A percentile compares a stretch with the other conserved stretches of the same genome.
These are phyloP conservation scores for Paratrypauchen microcephalus DNA, from an alignment of 2,797 vertebrate species.

Conservation along the genomic window DNA sequence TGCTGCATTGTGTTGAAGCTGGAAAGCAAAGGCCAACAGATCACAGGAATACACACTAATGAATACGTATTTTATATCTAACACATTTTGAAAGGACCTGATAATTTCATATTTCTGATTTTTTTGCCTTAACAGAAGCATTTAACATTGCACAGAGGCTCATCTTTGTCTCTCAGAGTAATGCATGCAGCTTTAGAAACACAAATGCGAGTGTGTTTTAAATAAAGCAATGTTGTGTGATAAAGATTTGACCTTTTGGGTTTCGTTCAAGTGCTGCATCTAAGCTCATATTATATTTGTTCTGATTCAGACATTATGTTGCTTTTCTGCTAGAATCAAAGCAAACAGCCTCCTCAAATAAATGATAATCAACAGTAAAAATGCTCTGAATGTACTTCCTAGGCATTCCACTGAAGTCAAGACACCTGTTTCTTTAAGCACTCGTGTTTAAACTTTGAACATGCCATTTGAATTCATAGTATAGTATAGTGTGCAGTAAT, in stretches of 20 bases:
- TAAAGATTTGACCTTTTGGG: background rate
- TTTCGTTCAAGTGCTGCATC: constrained; percentile 3
- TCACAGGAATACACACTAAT: background rate
- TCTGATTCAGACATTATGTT: background rate
- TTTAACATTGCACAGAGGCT: background rate
- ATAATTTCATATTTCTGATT: background rate
- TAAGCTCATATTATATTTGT: background rate
- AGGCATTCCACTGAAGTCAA: background rate
- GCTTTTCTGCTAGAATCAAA: background rate
- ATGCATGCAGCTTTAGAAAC: background rate
- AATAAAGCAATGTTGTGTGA: background rate
- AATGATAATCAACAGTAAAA: background rate
- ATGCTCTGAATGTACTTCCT: background rate
- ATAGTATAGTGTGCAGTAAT: background rate
- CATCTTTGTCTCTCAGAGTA: background rate
- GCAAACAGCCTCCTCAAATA: background rate
- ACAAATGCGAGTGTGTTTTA: background rate
- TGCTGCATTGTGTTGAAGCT: no score
- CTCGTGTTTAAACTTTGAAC: background rate
- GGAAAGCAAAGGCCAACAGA: background rate
- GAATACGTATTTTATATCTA: no score
- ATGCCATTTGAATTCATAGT: background rate
- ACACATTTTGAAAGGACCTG: no score
- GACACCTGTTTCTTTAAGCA: background rate
- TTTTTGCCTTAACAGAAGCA: background rate